phyloP scores from a whole-genome alignment of 2,888 invertebrate species.

The Thalpophila matura region DNA sequence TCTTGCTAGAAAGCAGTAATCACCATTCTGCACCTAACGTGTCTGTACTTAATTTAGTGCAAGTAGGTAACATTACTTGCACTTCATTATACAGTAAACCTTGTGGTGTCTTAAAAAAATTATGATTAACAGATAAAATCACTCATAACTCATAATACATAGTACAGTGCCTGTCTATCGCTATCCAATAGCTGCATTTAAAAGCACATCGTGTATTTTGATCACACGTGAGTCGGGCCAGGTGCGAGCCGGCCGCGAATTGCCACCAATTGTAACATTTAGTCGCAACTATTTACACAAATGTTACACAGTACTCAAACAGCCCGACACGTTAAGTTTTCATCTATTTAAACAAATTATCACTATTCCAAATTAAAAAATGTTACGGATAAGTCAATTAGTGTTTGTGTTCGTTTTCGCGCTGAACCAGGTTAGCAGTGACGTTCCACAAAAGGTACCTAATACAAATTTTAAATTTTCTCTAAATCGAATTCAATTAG shows the following conservation, averaged over 20 bases:
- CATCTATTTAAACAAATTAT: not conserved
- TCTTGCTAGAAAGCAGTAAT: not conserved
- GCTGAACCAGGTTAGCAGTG: constrained; percentile 41
- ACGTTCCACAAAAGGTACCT: constrained; percentile 65
- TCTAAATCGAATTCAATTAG: constrained; percentile 2
- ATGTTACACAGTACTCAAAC: constrained; percentile 34
- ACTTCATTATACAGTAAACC: not conserved
- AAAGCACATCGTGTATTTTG: constrained; percentile 31
- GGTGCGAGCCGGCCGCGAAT: constrained; percentile 40
- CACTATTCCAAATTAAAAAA: constrained; percentile 10
- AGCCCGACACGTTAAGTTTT: not conserved
- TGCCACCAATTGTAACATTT: constrained; percentile 21
- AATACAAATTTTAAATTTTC: constrained; percentile 4
- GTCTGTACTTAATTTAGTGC: no score
- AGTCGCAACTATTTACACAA: constrained; percentile 47
- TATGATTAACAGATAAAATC: constrained; percentile 11
- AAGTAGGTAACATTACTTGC: no score
- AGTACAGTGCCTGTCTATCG: not conserved
- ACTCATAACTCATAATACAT: constrained; percentile 4
- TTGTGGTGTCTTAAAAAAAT: not conserved
- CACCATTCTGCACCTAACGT: not conserved
- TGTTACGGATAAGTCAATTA: constrained; percentile 51
- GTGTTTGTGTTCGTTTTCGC: constrained; percentile 62
- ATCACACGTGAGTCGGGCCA: constrained; percentile 41
- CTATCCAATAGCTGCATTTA: constrained; percentile 29